Evolutionary conservation across 37 sponge, comb jelly and placozoan species (phyloP), one percentile per base, ranked within the genome.

Genomic region (Geodia barretti): DNA sequence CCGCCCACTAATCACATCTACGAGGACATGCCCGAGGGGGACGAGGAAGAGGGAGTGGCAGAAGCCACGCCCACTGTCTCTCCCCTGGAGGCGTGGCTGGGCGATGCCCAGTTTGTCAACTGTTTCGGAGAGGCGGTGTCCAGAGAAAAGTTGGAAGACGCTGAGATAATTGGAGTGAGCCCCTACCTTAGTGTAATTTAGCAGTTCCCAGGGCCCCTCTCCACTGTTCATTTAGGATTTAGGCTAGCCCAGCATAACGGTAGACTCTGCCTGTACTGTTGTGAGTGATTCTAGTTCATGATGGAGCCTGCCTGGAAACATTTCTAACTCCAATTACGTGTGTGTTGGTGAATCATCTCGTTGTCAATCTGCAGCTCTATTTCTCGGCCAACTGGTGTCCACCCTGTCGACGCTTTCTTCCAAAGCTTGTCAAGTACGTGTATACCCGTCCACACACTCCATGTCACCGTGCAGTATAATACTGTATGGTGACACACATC

Each of bases 331-430:
- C n/a, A n/a, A n/a, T n/a, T n/a, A n/a, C n/a, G n/a, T n/a, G n/a
- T n/a, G n/a, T n/a, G n/a, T n/a, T n/a, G n/a, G n/a, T n/a, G n/a
- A n/a, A n/a, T n/a, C n/a, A n/a, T n/a, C n/a, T 23, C 25, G 24
- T 40, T 17, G 25, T 35, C 41, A 2, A n/a, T n/a, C n/a, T 71
- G 41, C 72, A 92, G 93, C 68, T 93, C 26, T 93, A 93, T 65
- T 93, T 93, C 79, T 88, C 93, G 36, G 93, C 93, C 39, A 42
- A 72, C 29, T 93, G 93, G 93, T 93, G 93, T 35, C 90, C 93
- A 23, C 93, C 93, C 5, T 93, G 93, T 68, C 41, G 83, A 28
- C 65, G 85, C 26, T 93, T 93, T 41, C 64, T 93, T 17, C 93
- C 93, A 21, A 93, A 93, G 63, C 87, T 93, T 23, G 62, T 83